Base-by-base conservation (phyloP, 2,113 vertebrate species). In the Zootoca vivipara region DNA sequence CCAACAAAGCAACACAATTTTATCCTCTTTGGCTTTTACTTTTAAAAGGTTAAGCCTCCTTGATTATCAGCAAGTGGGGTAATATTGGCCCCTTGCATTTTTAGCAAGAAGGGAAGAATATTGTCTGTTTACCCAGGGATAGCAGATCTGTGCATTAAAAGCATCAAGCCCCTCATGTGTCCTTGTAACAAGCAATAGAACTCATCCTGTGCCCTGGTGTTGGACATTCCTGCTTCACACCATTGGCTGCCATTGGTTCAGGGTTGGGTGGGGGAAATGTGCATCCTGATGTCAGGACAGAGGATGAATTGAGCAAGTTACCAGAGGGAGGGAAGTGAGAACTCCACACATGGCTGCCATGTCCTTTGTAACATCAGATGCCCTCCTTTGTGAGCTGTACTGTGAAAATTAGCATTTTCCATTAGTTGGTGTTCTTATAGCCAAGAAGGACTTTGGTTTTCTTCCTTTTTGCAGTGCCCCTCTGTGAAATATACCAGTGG, bases 1-100 rank as follows among this genome's bases (percentile, higher is more conserved):
- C 67, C 85, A 87, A 85, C 46, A 78, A 26, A 89, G 81, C 46
- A 86, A 40, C 65, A 40, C 65, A 80, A n/a, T 62, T 81, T 62
- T 73, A 72, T 65, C 30, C 78, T 35, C 9, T 46, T 87, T 78
- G 85, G 79, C 42, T 40, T 26, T 88, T 91, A 90, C 84, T 88
- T 3, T 86, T 24, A 74, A 38, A 3, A 52, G 74, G 22, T 70
- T 30, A 85, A 84, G 26, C 52, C 3, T 0, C 67, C 2, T 92
- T 58, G 33, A 83, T 80, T 89, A 67, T 78, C 75, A 85, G 85
- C 0, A 0, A 58, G 26, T 69, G 42, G 46, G 75, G 83, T 46
- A 65, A 67, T 24, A 16, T 4, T 80, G 86, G 42, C 91, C 52
- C 5, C 24, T 75, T 52, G 75, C 7, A 52, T 58, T 83, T 78